Conservation (phyloP, 2,113 vertebrate genomes). For the Leptobrachium leishanense region DNA sequence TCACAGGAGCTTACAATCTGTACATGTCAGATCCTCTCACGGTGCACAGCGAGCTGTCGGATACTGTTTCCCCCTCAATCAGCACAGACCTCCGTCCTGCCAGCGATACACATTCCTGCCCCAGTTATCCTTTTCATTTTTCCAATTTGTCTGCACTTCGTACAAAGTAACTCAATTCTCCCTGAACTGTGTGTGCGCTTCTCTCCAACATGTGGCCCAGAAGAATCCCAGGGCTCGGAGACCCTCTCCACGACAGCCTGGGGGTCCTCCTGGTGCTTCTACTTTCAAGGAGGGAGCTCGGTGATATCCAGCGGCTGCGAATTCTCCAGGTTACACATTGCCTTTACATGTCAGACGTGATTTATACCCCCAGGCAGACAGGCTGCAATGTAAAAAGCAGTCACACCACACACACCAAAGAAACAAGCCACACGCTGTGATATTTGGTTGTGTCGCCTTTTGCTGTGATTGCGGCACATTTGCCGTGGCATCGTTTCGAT, state of each 20-base stretch:
- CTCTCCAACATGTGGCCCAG: not conserved
- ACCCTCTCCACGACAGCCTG: slow-evolving; percentile 10
- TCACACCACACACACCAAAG: too few relatives aligned
- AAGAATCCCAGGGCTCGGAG: not conserved
- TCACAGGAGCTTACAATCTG: too few relatives aligned
- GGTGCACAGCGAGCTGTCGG: too few relatives aligned
- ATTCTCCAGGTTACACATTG: not conserved
- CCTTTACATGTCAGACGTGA: not conserved
- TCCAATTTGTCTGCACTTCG: not conserved
- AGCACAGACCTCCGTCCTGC: too few relatives aligned
- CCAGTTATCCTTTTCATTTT: not conserved
- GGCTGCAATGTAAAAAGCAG: not conserved
- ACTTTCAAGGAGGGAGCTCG: too few relatives aligned
- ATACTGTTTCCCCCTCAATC: too few relatives aligned
- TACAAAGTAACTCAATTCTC: not conserved
- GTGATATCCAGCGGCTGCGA: not conserved
- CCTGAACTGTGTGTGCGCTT: not conserved
- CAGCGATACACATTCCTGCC: too few relatives aligned
- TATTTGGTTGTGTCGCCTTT: too few relatives aligned
- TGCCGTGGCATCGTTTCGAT: too few relatives aligned
- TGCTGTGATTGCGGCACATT: too few relatives aligned
- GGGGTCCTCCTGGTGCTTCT: slow-evolving; percentile 4
- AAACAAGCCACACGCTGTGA: too few relatives aligned
- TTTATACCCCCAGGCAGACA: not conserved
- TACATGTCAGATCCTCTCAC: too few relatives aligned